Evolutionary conservation across 2,888 invertebrate species (phyloP).

Genomic region (Drosophila basisetae): DNA sequence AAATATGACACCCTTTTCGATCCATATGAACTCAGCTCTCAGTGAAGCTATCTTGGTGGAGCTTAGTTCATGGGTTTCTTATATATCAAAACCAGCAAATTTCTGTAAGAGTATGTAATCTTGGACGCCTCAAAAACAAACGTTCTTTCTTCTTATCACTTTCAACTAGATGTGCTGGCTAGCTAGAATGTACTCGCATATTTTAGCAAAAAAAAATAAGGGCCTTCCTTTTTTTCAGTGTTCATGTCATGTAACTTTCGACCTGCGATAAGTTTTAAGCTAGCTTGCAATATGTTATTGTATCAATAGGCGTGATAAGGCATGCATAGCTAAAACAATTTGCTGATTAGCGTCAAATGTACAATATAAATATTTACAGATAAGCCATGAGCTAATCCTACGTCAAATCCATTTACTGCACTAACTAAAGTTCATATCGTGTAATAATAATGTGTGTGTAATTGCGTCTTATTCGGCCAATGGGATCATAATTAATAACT

Average conservation of each 20-base stretch:
- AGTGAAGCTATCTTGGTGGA: not conserved
- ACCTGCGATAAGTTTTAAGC: not conserved
- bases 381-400: slow-evolving; percentile 13
- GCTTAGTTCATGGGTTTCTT: not conserved
- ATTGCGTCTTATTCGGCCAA: not conserved
- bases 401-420: slow-evolving; percentile 4
- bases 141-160: not conserved
- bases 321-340: slow-evolving; percentile 15
- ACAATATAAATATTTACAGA: slow-evolving; percentile 6
- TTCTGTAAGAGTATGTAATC: not conserved
- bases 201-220: not conserved
- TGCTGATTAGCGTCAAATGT: slow-evolving; percentile 28
- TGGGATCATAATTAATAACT: not conserved
- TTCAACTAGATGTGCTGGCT: not conserved
- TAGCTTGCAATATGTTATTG: slow-evolving; percentile 1
- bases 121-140: not conserved
- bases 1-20: not conserved
- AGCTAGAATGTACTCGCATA: not conserved
- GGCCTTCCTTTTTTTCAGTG: not conserved
- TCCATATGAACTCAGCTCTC: not conserved
- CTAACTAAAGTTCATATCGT: slow-evolving; percentile 12
- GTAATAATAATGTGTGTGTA: not conserved
- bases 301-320: slow-evolving; percentile 47
- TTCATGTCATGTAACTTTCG: slow-evolving; percentile 3
- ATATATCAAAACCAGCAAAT: not conserved